phyloP scores from a whole-genome alignment of 2,113 vertebrate species.

The Hippocampus guttulatus region DNA sequence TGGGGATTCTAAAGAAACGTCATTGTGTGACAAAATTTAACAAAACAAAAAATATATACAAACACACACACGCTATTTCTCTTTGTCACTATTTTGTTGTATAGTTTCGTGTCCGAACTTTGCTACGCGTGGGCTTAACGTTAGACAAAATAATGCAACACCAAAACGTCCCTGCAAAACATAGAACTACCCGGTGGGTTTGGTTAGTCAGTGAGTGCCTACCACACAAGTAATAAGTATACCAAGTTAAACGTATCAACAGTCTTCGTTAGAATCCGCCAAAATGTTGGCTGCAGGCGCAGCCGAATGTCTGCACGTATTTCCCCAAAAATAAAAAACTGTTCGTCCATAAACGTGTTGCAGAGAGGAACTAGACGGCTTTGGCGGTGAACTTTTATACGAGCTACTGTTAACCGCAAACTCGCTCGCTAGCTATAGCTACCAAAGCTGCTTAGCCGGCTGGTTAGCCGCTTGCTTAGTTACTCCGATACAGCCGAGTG shows the following conservation, averaged over 20 bases:
- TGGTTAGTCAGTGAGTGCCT: neutral
- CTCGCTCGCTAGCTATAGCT: neutral
- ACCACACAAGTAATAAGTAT: too few relatives aligned
- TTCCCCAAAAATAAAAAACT: neutral
- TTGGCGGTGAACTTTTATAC: neutral
- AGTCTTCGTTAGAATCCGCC: neutral
- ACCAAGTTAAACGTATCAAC: neutral
- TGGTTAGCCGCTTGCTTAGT: neutral
- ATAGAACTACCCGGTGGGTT: neutral
- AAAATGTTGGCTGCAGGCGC: neutral
- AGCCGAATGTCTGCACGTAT: neutral
- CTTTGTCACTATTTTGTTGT: neutral
- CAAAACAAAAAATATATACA: neutral
- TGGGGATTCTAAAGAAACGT: slow-evolving; percentile 57
- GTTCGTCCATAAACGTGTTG: neutral
- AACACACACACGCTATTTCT: neutral
- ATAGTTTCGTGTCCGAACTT: neutral
- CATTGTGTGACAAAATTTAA: slow-evolving; percentile 37
- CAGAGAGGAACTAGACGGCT: neutral
- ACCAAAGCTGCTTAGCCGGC: neutral
- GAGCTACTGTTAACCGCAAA: neutral
- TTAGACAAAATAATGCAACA: neutral
- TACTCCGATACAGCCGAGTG: neutral
- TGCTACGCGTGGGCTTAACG: neutral
- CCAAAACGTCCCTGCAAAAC: neutral